These are phyloP conservation scores for Cetonia aurata DNA, from an alignment of 2,888 invertebrate genomes.

Conservation along the genomic window DNA sequence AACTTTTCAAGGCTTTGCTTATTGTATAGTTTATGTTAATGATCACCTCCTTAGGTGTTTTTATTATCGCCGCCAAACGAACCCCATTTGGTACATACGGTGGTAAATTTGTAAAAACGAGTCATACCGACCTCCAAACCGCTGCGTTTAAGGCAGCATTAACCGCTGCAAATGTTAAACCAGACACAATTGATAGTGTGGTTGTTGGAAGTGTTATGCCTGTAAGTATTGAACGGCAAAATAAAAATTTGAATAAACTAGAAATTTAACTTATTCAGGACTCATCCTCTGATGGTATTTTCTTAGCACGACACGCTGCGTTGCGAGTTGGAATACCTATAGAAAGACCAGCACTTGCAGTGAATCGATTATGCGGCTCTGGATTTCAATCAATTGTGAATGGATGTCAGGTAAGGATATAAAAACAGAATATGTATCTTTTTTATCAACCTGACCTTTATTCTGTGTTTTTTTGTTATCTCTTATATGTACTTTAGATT, in stretches of 20 bases:
- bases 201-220: constrained; percentile 90
- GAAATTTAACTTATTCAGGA: constrained; percentile 67
- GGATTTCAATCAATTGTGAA: constrained; percentile 96
- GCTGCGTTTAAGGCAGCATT: constrained; percentile 85
- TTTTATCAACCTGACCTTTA: not conserved
- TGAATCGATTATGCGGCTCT: constrained; percentile 97
- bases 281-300: constrained; percentile 85
- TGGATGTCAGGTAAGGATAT: constrained; percentile 78
- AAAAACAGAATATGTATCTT: not conserved
- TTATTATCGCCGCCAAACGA: constrained; percentile 95
- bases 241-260: constrained; percentile 5
- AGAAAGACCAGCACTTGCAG: constrained; percentile 85
- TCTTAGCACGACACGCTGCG: constrained; percentile 89
- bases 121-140: constrained; percentile 84
- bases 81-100: constrained; percentile 98
- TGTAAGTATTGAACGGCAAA: constrained; percentile 69
- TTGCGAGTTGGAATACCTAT: constrained; percentile 88
- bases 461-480: not conserved
- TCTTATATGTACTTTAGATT: not conserved
- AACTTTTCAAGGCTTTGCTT: too few species aligned
- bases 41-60: constrained; percentile 74
- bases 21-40: too few species aligned
- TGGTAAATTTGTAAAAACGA: constrained; percentile 81
- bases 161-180: constrained; percentile 82
- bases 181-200: constrained; percentile 90